Base-by-base conservation (phyloP, 1,140 invertebrate species). In the Apocrypta bakeri region DNA sequence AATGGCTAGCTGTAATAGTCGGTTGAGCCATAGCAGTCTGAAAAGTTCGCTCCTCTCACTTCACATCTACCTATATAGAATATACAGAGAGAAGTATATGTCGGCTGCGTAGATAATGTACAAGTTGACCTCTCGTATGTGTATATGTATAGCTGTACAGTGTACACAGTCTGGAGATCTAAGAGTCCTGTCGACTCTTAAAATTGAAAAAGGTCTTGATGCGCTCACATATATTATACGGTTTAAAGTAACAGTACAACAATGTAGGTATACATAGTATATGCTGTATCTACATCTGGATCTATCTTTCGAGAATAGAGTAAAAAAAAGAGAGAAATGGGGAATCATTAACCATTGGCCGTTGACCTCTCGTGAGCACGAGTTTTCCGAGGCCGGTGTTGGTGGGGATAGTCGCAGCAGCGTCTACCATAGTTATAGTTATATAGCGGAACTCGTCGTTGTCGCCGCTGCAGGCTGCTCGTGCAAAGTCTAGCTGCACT, bases 351-450 rank as follows among this genome's bases (percentile, higher is more conserved):
- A 84, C 37, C 77, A 66, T 83, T 85, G 84, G 85, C 83, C 87
- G 84, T 87, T 87, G 85, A 87, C 86, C 85, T 82, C 83, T 37
- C 66, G 79, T 9, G 24, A 79, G 77, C 61, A 71, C 21, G 33
- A 79, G 77, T 79, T 71, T 71, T 79, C 77, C 42, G 37, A 48
- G 56, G 69, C 17, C 48, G n/a, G 48, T 17, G 42, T 37, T 24
- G 42, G 73, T 75, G 73, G 17, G 31, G 27, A 66, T 66, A 25
- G 63, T 27, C 63, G 63, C 63, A 27, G n/a, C 61, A 24, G 25
- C 25, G 25, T 17, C 24, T 29, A n/a, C 24, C n/a, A 66, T 24
- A 27, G 25, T 14, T 66, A 66, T 63, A 63, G 24, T 66, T 66
- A 29, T 29, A 66, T 27, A 66, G 63, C 63, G 63, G 63, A 66